Base-by-base conservation (phyloP, 2,888 invertebrate genomes). In the Iphiclides podalirius region DNA sequence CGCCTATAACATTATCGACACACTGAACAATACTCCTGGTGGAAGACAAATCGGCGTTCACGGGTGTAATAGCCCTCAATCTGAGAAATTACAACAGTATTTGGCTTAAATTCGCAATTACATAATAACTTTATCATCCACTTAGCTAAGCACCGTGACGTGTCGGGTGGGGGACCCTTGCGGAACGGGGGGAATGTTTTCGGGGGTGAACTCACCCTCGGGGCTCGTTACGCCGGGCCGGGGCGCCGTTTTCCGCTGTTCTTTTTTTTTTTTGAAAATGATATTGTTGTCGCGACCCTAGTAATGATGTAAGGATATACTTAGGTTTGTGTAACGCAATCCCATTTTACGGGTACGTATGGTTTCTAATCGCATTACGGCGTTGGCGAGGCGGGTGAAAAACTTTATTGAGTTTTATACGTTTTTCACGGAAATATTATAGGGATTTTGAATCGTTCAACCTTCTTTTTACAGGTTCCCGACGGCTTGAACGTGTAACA, bases 231-330 rank as follows among this genome's bases (percentile, higher is more conserved):
- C 55, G 57, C 49, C 53, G 61, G 46, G 47, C 52, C 47, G 38
- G 47, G 38, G 52, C 52, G 52, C 52, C 60, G 52, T 57, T 55
- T 56, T 49, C 49, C 53, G 60, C 58, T 54, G 63, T 60, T 28
- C 2, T 9, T 28, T 28, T 28, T 28, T 28, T 66, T 73, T 71
- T 72, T 70, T 72, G 74, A 73, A 75, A 75, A 71, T 67, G 75
- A 75, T 75, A 75, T 74, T 73, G 72, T 75, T 75, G 72, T 66
- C 53, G 42, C 48, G 50, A 51, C 54, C 52, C 58, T 54, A 52
- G 57, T 67, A 69, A 69, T 66, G 67, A 63, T 63, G 72, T 63
- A 65, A 67, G 63, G 60, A 64, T 64, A 66, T 63, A 63, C 64
- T 61, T 57, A 50, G 56, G 53, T 47, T 55, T 56, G 57, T 60